phyloP scores from a whole-genome alignment of 2,888 invertebrate genomes.

The Hemaris fuciformis region DNA sequence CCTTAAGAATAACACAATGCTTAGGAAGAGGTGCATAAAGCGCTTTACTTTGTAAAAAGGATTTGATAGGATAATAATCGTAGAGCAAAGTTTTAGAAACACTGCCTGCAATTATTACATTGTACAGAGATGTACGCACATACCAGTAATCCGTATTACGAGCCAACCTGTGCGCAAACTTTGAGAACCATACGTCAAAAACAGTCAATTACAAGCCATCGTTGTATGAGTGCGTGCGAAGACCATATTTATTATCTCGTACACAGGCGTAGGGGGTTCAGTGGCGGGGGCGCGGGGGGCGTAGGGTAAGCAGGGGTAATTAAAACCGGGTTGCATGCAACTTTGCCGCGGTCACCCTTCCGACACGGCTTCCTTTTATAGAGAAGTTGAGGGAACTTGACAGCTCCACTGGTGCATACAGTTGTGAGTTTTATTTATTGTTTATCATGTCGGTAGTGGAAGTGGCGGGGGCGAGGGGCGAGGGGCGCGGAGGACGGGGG shows the following conservation, averaged over 20 bases:
- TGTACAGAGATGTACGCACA: background rate
- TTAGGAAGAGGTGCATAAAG: no score
- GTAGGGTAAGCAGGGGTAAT: constrained; percentile 40
- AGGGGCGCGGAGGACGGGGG: background rate
- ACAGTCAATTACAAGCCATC: constrained; percentile 39
- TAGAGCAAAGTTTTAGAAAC: background rate
- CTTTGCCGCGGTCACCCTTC: constrained; percentile 38
- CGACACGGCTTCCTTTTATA: constrained; percentile 42
- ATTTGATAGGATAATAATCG: no score
- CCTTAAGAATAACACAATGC: no score
- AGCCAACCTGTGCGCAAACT: constrained; percentile 13
- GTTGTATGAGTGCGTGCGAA: constrained; percentile 54
- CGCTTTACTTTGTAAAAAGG: no score
- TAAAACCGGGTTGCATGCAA: constrained; percentile 48
- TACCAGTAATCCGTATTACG: background rate
- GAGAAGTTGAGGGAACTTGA: constrained; percentile 36
- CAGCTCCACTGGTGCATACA: constrained; percentile 22
- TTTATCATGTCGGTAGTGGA: constrained; percentile 28
- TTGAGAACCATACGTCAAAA: constrained; percentile 21
- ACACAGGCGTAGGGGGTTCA: background rate
- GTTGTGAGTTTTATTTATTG: constrained; percentile 29
- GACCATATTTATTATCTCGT: constrained; percentile 53
- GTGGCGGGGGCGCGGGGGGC: constrained; percentile 14
- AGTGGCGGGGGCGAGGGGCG: background rate
- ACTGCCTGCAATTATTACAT: background rate